Evolutionary conservation across 2,113 vertebrate species (phyloP).

Genomic region (Podarcis cretensis): DNA sequence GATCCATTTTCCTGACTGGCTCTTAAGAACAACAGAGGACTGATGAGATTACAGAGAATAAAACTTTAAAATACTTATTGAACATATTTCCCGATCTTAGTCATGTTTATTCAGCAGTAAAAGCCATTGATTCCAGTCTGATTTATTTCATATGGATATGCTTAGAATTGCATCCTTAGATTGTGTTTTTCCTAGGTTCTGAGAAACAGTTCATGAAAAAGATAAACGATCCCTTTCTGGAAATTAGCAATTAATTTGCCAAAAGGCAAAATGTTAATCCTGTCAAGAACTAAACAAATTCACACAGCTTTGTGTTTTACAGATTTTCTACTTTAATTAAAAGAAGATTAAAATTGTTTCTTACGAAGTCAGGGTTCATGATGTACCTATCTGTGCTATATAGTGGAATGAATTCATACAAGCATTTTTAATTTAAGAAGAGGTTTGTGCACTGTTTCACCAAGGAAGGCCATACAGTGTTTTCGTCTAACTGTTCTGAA

Average conservation of each 20-base stretch:
- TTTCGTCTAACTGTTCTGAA: constrained; percentile 18
- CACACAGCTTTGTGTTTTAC: neutral
- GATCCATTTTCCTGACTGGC: neutral
- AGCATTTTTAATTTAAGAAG: neutral
- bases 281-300: constrained; percentile 31
- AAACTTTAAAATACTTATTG: neutral
- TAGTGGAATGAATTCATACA: constrained; percentile 21
- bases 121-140: neutral
- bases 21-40: neutral
- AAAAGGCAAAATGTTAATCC: constrained; percentile 48
- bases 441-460: constrained; percentile 26
- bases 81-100: neutral
- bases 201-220: constrained; percentile 40
- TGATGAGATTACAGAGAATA: neutral
- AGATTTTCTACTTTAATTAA: constrained; percentile 52
- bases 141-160: neutral
- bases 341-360: constrained; percentile 37
- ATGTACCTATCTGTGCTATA: constrained; percentile 3
- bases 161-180: neutral
- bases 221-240: constrained; percentile 38
- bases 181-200: neutral
- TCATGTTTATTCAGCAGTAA: neutral
- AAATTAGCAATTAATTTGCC: constrained; percentile 54
- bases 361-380: constrained; percentile 23
- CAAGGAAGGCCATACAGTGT: neutral